Conservation (phyloP, 2,797 vertebrate species). For the Xerus rutilus region DNA sequence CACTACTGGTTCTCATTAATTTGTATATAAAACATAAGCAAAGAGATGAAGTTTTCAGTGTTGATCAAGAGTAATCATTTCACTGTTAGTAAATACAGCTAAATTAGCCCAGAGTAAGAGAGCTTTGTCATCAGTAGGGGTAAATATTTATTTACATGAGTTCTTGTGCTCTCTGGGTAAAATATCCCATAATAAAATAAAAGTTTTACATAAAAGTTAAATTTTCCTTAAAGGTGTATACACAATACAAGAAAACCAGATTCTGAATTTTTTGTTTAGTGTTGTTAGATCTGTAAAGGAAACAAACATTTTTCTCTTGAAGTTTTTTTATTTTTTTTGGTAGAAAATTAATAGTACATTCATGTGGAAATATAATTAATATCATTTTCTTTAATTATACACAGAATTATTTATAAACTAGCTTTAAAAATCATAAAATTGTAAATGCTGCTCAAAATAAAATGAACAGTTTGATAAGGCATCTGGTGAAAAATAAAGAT, state of each 20-base stretch:
- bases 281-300: neutral
- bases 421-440: slow-evolving; percentile 48
- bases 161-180: neutral
- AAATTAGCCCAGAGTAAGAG: neutral
- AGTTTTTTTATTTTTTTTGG: slow-evolving; percentile 6
- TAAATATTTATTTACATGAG: neutral
- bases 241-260: neutral
- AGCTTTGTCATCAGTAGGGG: neutral
- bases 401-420: slow-evolving; percentile 1
- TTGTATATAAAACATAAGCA: neutral
- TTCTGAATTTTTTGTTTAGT: neutral
- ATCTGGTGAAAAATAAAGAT: neutral
- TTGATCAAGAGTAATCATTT: neutral
- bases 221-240: neutral
- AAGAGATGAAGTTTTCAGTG: neutral
- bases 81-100: neutral
- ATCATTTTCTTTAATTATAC: neutral
- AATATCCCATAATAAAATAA: neutral
- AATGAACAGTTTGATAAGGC: neutral
- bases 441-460: slow-evolving; percentile 29
- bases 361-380: slow-evolving; percentile 18
- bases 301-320: neutral
- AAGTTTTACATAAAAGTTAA: slow-evolving; percentile 6
- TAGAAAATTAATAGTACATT: neutral
- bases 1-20: neutral